Conservation (phyloP, 1,140 invertebrate species). For the Formica exsecta region DNA sequence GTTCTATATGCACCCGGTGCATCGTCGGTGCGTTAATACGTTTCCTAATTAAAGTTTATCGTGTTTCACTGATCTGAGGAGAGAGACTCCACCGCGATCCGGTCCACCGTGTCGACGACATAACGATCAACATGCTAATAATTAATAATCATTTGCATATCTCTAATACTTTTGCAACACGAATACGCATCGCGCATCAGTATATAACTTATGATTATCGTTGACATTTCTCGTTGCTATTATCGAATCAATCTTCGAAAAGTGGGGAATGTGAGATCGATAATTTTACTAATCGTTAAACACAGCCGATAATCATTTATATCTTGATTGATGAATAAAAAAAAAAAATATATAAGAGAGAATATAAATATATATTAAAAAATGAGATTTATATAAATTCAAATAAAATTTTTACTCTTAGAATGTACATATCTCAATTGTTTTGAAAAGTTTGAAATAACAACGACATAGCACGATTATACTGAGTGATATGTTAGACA, state of each 20-base stretch:
- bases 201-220: constrained; percentile 62
- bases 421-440: neutral
- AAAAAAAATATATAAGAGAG: neutral
- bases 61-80: constrained; percentile 58
- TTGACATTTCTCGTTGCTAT: constrained; percentile 16
- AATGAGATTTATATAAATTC: neutral
- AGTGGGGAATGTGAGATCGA: neutral
- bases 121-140: constrained; percentile 70
- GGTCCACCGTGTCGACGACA: constrained; percentile 59
- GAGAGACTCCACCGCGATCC: constrained; percentile 48
- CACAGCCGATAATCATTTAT: neutral
- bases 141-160: constrained; percentile 78
- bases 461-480: neutral
- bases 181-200: constrained; percentile 27
- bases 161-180: constrained; percentile 43
- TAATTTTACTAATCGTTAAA: constrained; percentile 8
- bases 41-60: constrained; percentile 78
- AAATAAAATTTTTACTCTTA: neutral
- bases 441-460: constrained; percentile 21
- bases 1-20: constrained; percentile 23
- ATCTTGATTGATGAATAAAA: neutral
- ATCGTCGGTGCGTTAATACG: constrained; percentile 71
- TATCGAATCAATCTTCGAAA: neutral
- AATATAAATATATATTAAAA: too few relatives aligned
- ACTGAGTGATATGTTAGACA: constrained; percentile 19